Conservation (phyloP, 1,140 invertebrate species). For the Zaprionus tsacasi region DNA sequence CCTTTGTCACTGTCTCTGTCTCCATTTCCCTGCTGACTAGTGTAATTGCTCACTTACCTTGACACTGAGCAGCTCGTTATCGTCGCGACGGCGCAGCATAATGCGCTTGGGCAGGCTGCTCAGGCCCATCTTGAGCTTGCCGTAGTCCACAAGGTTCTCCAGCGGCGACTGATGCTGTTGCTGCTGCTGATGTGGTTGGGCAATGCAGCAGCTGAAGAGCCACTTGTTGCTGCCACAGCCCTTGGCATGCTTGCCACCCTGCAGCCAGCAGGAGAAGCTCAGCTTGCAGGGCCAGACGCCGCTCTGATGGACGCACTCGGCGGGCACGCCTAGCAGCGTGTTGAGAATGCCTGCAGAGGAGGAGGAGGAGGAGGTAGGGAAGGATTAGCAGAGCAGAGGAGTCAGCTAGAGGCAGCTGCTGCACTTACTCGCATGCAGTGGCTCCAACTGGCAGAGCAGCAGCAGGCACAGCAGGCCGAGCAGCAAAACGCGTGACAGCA, state of each 20-base stretch:
- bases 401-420: background rate
- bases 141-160: constrained; percentile 73
- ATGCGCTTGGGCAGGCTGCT: constrained; percentile 70
- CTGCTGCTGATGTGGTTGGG: constrained; percentile 86
- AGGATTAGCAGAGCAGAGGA: background rate
- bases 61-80: constrained; percentile 67
- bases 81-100: constrained; percentile 74
- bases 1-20: background rate
- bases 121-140: constrained; percentile 62
- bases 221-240: constrained; percentile 88
- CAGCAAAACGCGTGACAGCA: constrained; percentile 8
- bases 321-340: constrained; percentile 86
- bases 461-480: constrained; percentile 43
- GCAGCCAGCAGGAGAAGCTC: constrained; percentile 89
- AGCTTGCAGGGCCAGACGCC: constrained; percentile 87
- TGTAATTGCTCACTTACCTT: constrained; percentile 62
- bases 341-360: constrained; percentile 83
- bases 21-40: constrained; percentile 17
- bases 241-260: constrained; percentile 87
- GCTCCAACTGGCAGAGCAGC: constrained; percentile 41
- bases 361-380: constrained; percentile 2
- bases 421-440: constrained; percentile 63
- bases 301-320: constrained; percentile 86
- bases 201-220: constrained; percentile 89
- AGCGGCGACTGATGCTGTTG: constrained; percentile 84